phyloP scores from a whole-genome alignment of 2,888 invertebrate genomes.

The Polia nebulosa region DNA sequence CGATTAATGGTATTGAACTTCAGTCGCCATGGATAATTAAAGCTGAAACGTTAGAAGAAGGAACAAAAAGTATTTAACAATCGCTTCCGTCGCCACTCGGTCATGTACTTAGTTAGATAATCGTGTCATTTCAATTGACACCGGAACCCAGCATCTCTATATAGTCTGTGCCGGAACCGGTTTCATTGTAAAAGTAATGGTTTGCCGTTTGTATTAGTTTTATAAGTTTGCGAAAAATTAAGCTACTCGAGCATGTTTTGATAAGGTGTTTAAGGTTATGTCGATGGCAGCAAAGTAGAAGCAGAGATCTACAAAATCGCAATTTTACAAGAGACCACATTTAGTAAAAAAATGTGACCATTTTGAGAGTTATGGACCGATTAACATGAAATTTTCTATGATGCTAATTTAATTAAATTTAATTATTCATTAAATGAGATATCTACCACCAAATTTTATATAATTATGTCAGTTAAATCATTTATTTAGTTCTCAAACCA shows the following conservation, averaged over 20 bases:
- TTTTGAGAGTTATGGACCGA: too few relatives aligned
- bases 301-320: too few relatives aligned
- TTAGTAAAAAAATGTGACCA: too few relatives aligned
- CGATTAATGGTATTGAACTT: slow-evolving; percentile 57
- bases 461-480: too few relatives aligned
- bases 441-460: too few relatives aligned
- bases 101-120: slow-evolving; percentile 25
- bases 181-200: not conserved
- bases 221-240: slow-evolving; percentile 18
- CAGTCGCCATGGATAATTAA: slow-evolving; percentile 43
- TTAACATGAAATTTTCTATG: too few relatives aligned
- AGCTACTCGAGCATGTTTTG: not conserved
- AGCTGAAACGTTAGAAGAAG: slow-evolving; percentile 39
- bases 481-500: too few relatives aligned
- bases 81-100: slow-evolving; percentile 14
- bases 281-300: too few relatives aligned
- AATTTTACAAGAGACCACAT: too few relatives aligned
- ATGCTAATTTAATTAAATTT: too few relatives aligned
- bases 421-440: too few relatives aligned
- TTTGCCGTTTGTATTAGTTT: slow-evolving; percentile 12
- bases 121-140: slow-evolving; percentile 29
- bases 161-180: slow-evolving; percentile 20
- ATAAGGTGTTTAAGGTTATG: not conserved
- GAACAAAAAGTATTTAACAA: slow-evolving; percentile 51
- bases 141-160: too few relatives aligned